Base-by-base conservation (phyloP, 1,140 invertebrate species). In the Drosophila melanica region DNA sequence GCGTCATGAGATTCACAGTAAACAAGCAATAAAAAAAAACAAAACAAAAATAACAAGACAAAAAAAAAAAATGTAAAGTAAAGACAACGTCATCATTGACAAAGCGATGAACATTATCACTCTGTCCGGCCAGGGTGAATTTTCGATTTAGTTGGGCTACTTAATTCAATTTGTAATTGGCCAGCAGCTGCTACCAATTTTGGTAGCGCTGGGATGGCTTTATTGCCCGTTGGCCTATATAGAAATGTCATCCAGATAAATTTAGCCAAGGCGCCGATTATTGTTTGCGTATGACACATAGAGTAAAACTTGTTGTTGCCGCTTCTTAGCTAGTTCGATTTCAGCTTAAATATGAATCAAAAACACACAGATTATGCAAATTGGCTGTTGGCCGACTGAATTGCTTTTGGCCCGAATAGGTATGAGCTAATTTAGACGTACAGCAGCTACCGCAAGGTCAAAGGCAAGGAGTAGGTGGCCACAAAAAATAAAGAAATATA, bases 361-460 rank as follows among this genome's bases (percentile, higher is more conserved):
- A 20, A 78, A 81, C 50, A 81, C 50, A 67, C 50, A 65, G 70
- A 86, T 78, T 85, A 85, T 85, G 81, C 78, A 81, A 85, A 87
- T 81, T 44, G 44, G 1, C 58, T 45, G 58, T 48, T 37, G 69
- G 55, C 51, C 66, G 64, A 27, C 65, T 72, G 30, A 81, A 81
- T 64, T 63, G 55, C 39, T 60, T 55, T 45, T 35, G 20, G 41
- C 51, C 37, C 44, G 30, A 60, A 53, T 53, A 44, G 60, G 62
- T 59, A 71, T 50, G 14, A 42, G 39, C 67, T 62, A 62, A 67
- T 71, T 55, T 18, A 55, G 41, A 57, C 16, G 35, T 62, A 69
- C 67, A 51, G 55, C 57, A 70, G 70, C 41, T 66, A 55, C 48
- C 30, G 8, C 39, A 54, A 37, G 58, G 65, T 66, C 64, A 42